Evolutionary conservation across 1,140 invertebrate genomes (phyloP).

Genomic region (Vanessa tameamea): DNA sequence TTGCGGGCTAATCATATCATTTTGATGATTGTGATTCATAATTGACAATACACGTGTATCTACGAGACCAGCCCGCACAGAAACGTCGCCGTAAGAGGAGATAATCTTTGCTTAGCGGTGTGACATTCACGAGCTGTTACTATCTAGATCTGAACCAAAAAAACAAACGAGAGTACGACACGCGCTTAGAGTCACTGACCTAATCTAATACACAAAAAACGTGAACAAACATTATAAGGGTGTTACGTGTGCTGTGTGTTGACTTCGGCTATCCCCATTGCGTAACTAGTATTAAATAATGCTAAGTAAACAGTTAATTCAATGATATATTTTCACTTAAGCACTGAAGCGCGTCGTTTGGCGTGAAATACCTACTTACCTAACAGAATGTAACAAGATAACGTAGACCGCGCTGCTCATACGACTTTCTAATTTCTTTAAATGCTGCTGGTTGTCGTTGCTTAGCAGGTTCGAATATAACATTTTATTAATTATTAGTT

Average conservation of each 20-base stretch:
- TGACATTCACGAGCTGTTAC: not conserved
- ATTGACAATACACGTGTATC: too few species aligned
- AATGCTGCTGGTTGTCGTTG: not conserved
- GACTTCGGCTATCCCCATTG: not conserved
- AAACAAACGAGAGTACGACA: not conserved
- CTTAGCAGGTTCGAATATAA: not conserved
- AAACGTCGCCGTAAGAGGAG: too few species aligned
- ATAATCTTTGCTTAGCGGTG: not conserved
- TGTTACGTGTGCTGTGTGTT: constrained; percentile 1
- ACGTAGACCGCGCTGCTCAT: not conserved
- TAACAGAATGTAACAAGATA: constrained; percentile 12
- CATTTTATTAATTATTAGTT: too few species aligned
- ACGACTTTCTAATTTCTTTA: constrained; percentile 14
- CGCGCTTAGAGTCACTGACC: not conserved
- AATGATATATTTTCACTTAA: constrained; percentile 13
- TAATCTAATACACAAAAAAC: not conserved
- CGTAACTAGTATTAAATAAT: constrained; percentile 6
- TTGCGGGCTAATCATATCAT: too few species aligned
- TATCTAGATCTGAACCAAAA: not conserved
- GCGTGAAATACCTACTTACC: constrained; percentile 12
- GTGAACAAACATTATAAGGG: too few species aligned
- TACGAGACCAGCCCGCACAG: too few species aligned
- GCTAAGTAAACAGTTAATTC: constrained; percentile 8
- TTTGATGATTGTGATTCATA: too few species aligned
- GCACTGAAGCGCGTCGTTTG: constrained; percentile 6